Conservation (phyloP, 2,113 vertebrate species). For the Daphoenositta chrysoptera region DNA sequence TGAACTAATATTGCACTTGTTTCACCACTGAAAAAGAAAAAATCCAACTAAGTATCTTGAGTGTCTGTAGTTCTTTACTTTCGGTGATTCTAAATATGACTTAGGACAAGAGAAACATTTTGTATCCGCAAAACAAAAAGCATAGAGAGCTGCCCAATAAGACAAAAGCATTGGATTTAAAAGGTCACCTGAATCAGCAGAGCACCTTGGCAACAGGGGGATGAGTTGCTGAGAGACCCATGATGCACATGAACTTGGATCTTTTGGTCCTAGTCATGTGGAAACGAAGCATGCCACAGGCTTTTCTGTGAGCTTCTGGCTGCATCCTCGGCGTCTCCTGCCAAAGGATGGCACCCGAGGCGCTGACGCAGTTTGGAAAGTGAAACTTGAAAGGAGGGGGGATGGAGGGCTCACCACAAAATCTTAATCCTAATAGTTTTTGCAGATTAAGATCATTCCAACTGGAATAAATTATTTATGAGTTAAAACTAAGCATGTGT, state of each 20-base stretch:
- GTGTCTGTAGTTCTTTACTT: background rate
- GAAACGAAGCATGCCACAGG: slow-evolving; percentile 9
- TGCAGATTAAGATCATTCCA: background rate
- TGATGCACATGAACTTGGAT: slow-evolving; percentile 50
- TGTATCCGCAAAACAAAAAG: slow-evolving; percentile 53
- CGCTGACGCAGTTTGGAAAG: background rate
- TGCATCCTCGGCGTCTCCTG: background rate
- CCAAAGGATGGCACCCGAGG: slow-evolving; percentile 5
- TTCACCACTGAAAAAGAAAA: background rate
- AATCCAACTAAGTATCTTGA: background rate
- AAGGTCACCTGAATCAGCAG: slow-evolving; percentile 60
- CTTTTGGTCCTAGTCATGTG: slow-evolving; percentile 47
- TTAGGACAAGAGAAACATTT: slow-evolving; percentile 40
- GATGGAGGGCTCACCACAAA: background rate
- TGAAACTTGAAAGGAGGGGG: background rate
- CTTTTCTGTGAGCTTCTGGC: slow-evolving; percentile 32
- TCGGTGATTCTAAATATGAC: background rate
- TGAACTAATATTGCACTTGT: background rate
- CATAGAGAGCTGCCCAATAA: slow-evolving; percentile 35
- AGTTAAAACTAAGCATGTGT: background rate
- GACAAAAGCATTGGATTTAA: slow-evolving; percentile 56
- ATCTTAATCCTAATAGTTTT: background rate
- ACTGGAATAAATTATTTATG: background rate
- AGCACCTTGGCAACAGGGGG: slow-evolving; percentile 65
- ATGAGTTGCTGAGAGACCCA: slow-evolving; percentile 67